phyloP scores from a whole-genome alignment of 2,888 invertebrate genomes.

The Rhyacophila evoluta region DNA sequence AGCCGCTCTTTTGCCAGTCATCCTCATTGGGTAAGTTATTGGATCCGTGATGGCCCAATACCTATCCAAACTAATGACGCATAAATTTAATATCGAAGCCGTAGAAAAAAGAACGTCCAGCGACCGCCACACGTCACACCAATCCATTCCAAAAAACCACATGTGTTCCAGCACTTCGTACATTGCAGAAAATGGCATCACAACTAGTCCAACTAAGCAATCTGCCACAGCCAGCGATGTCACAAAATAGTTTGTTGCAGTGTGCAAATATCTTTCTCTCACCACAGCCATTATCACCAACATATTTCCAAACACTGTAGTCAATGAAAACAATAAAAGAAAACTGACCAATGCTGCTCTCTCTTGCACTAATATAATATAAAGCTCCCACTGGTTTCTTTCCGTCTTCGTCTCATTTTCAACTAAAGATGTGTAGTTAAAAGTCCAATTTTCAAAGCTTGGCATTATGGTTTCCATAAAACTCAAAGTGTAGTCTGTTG shows the following conservation, averaged over 20 bases:
- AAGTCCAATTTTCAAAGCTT: slow-evolving; percentile 40
- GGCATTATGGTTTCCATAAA: slow-evolving; percentile 39
- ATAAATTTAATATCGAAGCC: slow-evolving; percentile 96
- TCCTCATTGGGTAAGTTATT: slow-evolving; percentile 94
- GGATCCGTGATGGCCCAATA: slow-evolving; percentile 99
- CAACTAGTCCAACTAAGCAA: slow-evolving; percentile 94
- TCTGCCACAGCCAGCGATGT: slow-evolving; percentile 97
- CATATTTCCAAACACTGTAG: slow-evolving; percentile 95
- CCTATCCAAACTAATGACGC: slow-evolving; percentile 95
- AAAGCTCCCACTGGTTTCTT: slow-evolving; percentile 65
- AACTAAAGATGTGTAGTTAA: neutral
- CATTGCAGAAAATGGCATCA: slow-evolving; percentile 97
- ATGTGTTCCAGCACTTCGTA: slow-evolving; percentile 90
- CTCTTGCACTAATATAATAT: slow-evolving; percentile 71
- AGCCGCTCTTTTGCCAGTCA: slow-evolving; percentile 90
- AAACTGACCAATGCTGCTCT: slow-evolving; percentile 83
- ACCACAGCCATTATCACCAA: slow-evolving; percentile 94
- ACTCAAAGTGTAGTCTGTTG: slow-evolving; percentile 40
- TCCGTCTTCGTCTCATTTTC: slow-evolving; percentile 60
- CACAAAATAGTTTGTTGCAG: slow-evolving; percentile 97
- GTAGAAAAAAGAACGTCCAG: slow-evolving; percentile 97
- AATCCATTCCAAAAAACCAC: slow-evolving; percentile 95
- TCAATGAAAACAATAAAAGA: slow-evolving; percentile 87
- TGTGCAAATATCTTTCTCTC: slow-evolving; percentile 92
- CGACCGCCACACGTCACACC: slow-evolving; percentile 98